Conservation (phyloP, 2,797 vertebrate genomes). For the Pseudochaenichthys georgianus region DNA sequence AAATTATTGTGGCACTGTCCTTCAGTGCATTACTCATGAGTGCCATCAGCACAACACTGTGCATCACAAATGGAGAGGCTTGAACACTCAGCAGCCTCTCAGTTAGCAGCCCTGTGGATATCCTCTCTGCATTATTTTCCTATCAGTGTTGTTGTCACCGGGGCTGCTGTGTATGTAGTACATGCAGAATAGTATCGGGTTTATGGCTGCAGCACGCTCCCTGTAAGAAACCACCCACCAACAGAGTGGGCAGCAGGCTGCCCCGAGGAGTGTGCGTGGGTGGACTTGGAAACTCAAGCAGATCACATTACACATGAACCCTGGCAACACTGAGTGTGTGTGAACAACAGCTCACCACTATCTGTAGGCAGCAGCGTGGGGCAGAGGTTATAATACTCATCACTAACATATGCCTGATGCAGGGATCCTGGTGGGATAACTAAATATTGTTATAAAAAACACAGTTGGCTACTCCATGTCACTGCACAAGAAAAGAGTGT, state of each 20-base stretch:
- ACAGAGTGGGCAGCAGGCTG: conserved; percentile 85
- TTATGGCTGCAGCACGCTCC: conserved; percentile 73
- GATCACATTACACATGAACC: conserved; percentile 86
- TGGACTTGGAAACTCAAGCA: conserved; percentile 83
- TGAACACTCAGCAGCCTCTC: conserved; percentile 62
- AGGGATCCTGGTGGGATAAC: conserved; percentile 76
- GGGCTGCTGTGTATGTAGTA: conserved; percentile 72
- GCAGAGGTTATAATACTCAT: conserved; percentile 81
- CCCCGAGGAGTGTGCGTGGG: conserved; percentile 83
- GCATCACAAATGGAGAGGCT: conserved; percentile 66
- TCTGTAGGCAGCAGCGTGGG: conserved; percentile 82
- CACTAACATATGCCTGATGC: conserved; percentile 82
- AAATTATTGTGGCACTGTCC: conserved; percentile 54
- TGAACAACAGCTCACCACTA: conserved; percentile 80
- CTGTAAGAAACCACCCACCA: conserved; percentile 84
- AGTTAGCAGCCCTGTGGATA: conserved; percentile 57
- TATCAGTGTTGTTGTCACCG: conserved; percentile 65
- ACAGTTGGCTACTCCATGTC: conserved; percentile 68
- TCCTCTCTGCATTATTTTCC: conserved; percentile 69
- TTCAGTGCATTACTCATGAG: conserved; percentile 64
- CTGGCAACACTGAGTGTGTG: conserved; percentile 77
- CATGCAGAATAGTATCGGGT: conserved; percentile 81
- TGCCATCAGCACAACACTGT: conserved; percentile 62
- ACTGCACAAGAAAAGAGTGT: conserved; percentile 55
- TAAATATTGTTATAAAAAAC: conserved; percentile 73